Evolutionary conservation across 2,888 invertebrate species (phyloP).

Genomic region (Criorhina ranunculi): DNA sequence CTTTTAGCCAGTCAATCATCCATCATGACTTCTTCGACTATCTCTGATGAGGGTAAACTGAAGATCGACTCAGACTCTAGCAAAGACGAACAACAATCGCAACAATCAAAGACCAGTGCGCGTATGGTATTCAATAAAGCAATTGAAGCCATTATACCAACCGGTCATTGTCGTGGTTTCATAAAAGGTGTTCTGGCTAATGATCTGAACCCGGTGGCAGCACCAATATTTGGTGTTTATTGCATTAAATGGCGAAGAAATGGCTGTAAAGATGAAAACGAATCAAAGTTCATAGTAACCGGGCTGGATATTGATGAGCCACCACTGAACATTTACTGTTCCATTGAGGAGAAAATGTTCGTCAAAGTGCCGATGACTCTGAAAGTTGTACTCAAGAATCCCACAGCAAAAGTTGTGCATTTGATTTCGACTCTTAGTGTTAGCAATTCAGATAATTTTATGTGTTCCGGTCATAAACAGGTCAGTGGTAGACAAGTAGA

Average conservation of each 20-base stretch:
- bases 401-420: slow-evolving; percentile 83
- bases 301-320: slow-evolving; percentile 83
- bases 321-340: slow-evolving; percentile 84
- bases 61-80: slow-evolving; percentile 69
- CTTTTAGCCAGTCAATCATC: slow-evolving; percentile 79
- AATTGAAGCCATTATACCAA: slow-evolving; percentile 83
- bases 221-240: slow-evolving; percentile 82
- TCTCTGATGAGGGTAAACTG: slow-evolving; percentile 82
- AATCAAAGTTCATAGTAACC: slow-evolving; percentile 83
- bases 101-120: slow-evolving; percentile 71
- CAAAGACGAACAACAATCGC: slow-evolving; percentile 67
- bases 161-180: slow-evolving; percentile 83
- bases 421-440: slow-evolving; percentile 83
- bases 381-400: slow-evolving; percentile 83
- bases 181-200: slow-evolving; percentile 81
- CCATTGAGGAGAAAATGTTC: slow-evolving; percentile 84
- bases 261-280: slow-evolving; percentile 82
- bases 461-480: slow-evolving; percentile 98
- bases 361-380: slow-evolving; percentile 84
- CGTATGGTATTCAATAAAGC: slow-evolving; percentile 82
- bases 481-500: slow-evolving; percentile 82
- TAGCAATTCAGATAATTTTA: slow-evolving; percentile 90
- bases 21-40: slow-evolving; percentile 80
- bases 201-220: slow-evolving; percentile 25
- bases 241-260: slow-evolving; percentile 83